Evolutionary conservation across 2,888 invertebrate genomes (phyloP).

Genomic region (Mechanitis mazaeus): DNA sequence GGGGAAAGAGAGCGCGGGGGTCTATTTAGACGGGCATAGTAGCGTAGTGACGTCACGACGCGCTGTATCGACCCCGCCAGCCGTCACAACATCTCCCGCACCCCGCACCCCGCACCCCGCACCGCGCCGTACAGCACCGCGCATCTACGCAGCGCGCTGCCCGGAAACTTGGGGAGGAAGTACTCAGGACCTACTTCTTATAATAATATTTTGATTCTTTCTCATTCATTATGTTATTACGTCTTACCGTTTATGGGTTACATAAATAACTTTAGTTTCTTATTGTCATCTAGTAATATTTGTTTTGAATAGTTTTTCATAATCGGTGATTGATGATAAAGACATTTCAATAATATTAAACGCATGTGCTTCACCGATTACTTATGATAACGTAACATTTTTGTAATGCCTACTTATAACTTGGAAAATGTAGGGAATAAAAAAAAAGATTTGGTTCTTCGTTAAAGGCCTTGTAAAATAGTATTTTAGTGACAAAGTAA

Average conservation of each 20-base stretch:
- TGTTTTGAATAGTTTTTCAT: too few species aligned
- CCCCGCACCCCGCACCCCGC: conserved; percentile 28
- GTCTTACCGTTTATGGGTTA: neutral
- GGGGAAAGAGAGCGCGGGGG: conserved; percentile 49
- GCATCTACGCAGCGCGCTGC: conserved; percentile 67
- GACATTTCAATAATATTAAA: too few species aligned
- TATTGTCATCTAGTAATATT: too few species aligned
- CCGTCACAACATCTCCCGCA: conserved; percentile 68
- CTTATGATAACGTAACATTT: too few species aligned
- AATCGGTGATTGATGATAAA: too few species aligned
- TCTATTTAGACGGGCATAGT: conserved; percentile 74
- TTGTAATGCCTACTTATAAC: too few species aligned
- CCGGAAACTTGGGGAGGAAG: conserved; percentile 63
- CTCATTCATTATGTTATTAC: neutral
- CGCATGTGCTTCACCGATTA: too few species aligned
- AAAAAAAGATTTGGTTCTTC: too few species aligned
- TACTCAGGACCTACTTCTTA: conserved; percentile 45
- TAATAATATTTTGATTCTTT: conserved; percentile 7
- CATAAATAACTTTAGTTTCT: neutral
- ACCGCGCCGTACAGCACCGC: conserved; percentile 33
- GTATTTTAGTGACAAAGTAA: too few species aligned
- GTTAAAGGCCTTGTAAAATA: too few species aligned
- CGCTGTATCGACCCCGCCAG: conserved; percentile 63
- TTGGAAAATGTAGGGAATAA: too few species aligned
- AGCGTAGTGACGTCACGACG: conserved; percentile 74